These are phyloP conservation scores for Dendrocopos noguchii DNA, from an alignment of 2,113 vertebrate genomes.

Conservation along the genomic window DNA sequence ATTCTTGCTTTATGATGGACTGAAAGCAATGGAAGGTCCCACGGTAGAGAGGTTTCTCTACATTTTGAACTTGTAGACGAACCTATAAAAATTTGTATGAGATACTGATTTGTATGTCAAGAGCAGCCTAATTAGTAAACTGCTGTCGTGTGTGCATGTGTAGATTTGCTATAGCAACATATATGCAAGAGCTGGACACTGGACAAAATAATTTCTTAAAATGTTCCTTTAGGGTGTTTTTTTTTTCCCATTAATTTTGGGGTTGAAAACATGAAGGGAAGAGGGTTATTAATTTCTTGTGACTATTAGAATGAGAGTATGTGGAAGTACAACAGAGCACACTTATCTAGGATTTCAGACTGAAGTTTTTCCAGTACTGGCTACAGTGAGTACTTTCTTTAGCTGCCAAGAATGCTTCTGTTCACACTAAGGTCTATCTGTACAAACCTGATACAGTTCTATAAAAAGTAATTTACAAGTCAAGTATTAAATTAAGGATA, in stretches of 20 bases:
- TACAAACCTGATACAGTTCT: background rate
- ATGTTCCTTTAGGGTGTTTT: background rate
- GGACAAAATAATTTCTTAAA: background rate
- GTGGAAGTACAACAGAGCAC: background rate
- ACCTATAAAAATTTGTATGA: constrained; percentile 82
- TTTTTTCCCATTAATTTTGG: background rate
- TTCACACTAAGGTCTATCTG: background rate
- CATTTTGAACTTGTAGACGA: constrained; percentile 92
- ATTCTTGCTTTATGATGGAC: constrained; percentile 93
- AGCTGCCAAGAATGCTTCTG: background rate
- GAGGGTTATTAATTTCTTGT: background rate
- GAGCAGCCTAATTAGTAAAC: background rate
- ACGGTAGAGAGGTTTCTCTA: constrained; percentile 90
- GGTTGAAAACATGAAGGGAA: background rate
- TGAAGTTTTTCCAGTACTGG: background rate
- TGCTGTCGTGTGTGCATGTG: background rate
- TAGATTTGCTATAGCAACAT: background rate
- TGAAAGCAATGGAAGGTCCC: constrained; percentile 96
- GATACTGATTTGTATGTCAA: background rate
- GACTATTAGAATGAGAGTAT: background rate
- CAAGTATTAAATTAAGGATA: background rate
- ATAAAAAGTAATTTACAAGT: background rate
- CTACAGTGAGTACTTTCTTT: background rate
- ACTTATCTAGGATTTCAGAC: background rate
- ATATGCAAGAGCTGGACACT: constrained; percentile 5